Conservation (phyloP, 2,888 invertebrate species). For the Leistus spinibarbis region DNA sequence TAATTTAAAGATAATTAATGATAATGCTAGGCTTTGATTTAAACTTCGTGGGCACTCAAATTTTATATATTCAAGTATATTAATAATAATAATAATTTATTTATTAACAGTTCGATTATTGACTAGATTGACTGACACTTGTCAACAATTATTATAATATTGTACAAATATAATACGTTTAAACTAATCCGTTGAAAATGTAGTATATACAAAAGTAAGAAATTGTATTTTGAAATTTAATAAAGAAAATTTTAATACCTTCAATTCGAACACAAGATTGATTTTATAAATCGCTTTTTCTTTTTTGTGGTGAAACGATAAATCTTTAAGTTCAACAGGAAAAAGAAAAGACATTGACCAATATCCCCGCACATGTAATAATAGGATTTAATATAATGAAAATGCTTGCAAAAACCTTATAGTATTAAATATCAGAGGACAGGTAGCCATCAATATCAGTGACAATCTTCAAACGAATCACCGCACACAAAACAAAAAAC, state of each 20-base stretch:
- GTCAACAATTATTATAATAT: no score
- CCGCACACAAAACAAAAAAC: not conserved
- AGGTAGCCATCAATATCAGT: slow-evolving; percentile 26
- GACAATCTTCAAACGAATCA: slow-evolving; percentile 8
- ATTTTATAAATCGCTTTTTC: not conserved
- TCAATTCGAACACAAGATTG: not conserved
- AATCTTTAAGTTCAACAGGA: not conserved
- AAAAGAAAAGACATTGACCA: not conserved
- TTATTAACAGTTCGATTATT: no score
- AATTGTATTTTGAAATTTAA: no score
- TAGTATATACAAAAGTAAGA: no score
- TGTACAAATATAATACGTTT: no score
- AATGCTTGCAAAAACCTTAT: slow-evolving; percentile 3
- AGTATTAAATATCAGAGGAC: slow-evolving; percentile 18
- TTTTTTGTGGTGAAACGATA: slow-evolving; percentile 1
- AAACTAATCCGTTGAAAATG: no score
- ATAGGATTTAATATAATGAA: not conserved
- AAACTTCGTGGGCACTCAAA: no score
- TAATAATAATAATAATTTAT: no score
- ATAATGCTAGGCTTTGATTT: no score
- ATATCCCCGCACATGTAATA: not conserved
- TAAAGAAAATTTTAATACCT: not conserved
- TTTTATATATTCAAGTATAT: no score
- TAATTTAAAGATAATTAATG: no score
- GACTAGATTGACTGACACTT: no score